Evolutionary conservation across 2,888 invertebrate species (phyloP).

Genomic region (Oscheius onirici): DNA sequence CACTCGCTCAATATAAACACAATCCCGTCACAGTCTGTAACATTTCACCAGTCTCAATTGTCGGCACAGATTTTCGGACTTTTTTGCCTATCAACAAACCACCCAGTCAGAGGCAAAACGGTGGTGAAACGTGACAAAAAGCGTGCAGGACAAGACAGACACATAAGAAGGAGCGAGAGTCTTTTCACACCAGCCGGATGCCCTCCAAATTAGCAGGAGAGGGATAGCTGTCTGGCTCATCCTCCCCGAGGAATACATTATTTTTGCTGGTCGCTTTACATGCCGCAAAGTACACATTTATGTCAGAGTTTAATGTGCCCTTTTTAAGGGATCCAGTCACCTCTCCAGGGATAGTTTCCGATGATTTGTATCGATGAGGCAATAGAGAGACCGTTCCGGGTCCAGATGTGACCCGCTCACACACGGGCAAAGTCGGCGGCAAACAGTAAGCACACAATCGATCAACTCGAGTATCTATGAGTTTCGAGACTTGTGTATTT

Average conservation of each 20-base stretch:
- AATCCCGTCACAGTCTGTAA: neutral
- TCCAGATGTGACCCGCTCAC: constrained; percentile 21
- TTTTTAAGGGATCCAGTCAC: too few relatives aligned
- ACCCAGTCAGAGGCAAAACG: neutral
- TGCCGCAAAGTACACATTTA: too few relatives aligned
- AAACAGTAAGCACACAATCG: constrained; percentile 32
- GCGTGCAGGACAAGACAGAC: neutral
- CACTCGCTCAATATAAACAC: neutral
- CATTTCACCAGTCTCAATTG: neutral
- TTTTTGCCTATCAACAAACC: constrained; percentile 1
- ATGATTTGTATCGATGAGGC: constrained; percentile 14
- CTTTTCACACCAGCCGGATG: neutral
- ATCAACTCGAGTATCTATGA: constrained; percentile 11
- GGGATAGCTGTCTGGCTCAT: neutral
- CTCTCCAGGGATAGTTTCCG: too few relatives aligned
- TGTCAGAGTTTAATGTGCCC: too few relatives aligned
- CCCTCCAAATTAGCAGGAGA: neutral
- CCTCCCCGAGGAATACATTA: neutral
- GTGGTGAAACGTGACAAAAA: neutral
- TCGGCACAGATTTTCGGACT: neutral
- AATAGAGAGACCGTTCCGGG: constrained; percentile 15
- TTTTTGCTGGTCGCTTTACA: too few relatives aligned
- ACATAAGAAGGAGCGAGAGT: neutral
- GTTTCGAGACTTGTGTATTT: too few relatives aligned
- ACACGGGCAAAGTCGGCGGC: constrained; percentile 25